Percentiles rank a stretch among this genome's conserved stretches.
These are phyloP conservation scores for Oscheius sp. DNA, from an alignment of 2,888 invertebrate genomes.

Conservation along the genomic window DNA sequence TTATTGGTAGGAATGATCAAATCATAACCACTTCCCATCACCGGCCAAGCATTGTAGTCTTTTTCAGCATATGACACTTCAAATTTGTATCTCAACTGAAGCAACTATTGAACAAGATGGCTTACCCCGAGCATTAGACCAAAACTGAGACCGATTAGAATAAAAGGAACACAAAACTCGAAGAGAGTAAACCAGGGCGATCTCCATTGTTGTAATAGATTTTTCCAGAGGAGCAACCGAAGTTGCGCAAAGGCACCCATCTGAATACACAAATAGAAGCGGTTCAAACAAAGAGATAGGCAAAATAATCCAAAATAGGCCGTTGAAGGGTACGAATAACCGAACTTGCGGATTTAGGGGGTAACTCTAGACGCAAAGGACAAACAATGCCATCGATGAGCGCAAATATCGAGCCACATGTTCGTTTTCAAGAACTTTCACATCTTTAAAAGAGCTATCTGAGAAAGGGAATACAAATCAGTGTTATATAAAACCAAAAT, in stretches of 20 bases:
- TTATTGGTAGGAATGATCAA: constrained; percentile 46
- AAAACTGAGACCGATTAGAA: constrained; percentile 59
- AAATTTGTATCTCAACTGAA: constrained; percentile 58
- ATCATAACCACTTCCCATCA: constrained; percentile 54
- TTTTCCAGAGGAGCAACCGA: constrained; percentile 65
- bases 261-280: neutral
- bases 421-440: neutral
- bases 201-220: constrained; percentile 54
- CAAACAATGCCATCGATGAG: constrained; percentile 24
- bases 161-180: constrained; percentile 59
- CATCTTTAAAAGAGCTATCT: neutral
- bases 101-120: neutral
- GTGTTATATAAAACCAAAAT: constrained; percentile 11
- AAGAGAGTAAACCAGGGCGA: constrained; percentile 61
- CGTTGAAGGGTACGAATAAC: constrained; percentile 16
- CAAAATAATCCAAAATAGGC: constrained; percentile 8
- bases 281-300: neutral
- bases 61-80: constrained; percentile 45
- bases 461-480: neutral
- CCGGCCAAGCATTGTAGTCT: constrained; percentile 49
- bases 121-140: constrained; percentile 61
- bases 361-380: constrained; percentile 21
- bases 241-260: constrained; percentile 64
- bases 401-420: constrained; percentile 11
- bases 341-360: constrained; percentile 17